A percentile compares a stretch with the other conserved stretches of the same genome.
phyloP scores from a whole-genome alignment of 2,888 invertebrate genomes.

The Coenonympha glycerion region DNA sequence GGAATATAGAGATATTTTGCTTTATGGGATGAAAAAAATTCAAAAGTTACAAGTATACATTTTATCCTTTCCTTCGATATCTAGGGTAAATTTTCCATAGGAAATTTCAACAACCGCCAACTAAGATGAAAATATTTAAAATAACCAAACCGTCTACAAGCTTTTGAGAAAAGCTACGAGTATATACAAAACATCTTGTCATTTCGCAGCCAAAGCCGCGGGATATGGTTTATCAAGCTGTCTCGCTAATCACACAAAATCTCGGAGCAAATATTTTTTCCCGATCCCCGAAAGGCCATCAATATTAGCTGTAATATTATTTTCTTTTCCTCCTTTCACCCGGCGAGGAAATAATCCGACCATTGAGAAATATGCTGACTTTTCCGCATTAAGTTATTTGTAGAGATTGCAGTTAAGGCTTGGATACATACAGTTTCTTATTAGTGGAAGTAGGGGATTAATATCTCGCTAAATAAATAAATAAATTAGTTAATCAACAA shows the following conservation, averaged over 20 bases:
- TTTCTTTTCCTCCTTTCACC: constrained; percentile 1
- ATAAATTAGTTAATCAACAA: no score
- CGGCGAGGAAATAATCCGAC: not conserved
- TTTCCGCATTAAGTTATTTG: constrained; percentile 1
- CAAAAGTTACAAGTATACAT: no score
- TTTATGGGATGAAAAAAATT: no score
- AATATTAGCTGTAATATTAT: constrained; percentile 5
- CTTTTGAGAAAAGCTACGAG: no score
- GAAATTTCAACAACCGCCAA: no score
- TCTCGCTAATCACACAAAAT: constrained; percentile 1
- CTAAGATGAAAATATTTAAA: no score
- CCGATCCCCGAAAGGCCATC: not conserved
- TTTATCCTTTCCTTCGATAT: no score
- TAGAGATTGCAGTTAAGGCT: not conserved
- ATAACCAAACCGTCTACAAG: no score
- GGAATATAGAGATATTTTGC: no score
- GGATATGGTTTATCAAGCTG: not conserved
- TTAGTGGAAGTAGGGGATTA: not conserved
- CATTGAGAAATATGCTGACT: not conserved
- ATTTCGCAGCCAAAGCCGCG: not conserved
- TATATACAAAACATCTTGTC: no score
- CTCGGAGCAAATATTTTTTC: not conserved
- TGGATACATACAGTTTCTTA: not conserved
- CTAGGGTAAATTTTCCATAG: no score
- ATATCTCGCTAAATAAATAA: no score